Percentiles rank a stretch among this genome's conserved stretches.
phyloP scores from a whole-genome alignment of 2,797 vertebrate genomes.

The Austrolebias charrua region DNA sequence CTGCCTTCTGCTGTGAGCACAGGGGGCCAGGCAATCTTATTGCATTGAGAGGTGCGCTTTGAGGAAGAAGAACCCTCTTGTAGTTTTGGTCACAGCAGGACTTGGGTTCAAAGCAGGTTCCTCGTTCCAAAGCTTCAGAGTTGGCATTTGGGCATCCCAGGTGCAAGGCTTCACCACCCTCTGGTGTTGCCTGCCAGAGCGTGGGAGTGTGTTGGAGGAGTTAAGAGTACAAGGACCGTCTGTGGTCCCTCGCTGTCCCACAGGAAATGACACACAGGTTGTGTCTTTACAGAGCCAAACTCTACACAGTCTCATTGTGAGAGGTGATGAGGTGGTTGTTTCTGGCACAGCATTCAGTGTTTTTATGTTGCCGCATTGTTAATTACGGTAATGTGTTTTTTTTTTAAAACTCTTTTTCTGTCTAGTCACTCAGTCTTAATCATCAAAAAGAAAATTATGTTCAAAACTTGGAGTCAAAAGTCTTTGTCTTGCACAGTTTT shows the following conservation, averaged over 20 bases:
- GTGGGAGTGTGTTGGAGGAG: slow-evolving; percentile 43
- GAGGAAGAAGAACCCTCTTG: slow-evolving; percentile 66
- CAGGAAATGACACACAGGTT: slow-evolving; percentile 65
- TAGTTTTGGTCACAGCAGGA: slow-evolving; percentile 70
- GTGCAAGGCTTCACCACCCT: slow-evolving; percentile 70
- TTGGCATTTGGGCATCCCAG: slow-evolving; percentile 76
- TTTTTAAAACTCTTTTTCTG: too few relatives aligned
- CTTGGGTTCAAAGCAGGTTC: slow-evolving; percentile 69
- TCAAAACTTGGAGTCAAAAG: too few relatives aligned
- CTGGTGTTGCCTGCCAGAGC: slow-evolving; percentile 69
- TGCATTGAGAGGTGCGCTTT: slow-evolving; percentile 65
- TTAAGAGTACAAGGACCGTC: slow-evolving; percentile 47
- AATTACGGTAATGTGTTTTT: too few relatives aligned
- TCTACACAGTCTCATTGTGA: slow-evolving; percentile 36
- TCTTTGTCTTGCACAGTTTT: too few relatives aligned
- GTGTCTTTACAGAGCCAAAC: slow-evolving; percentile 53
- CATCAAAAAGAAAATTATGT: background rate
- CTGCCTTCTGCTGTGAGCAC: slow-evolving; percentile 70
- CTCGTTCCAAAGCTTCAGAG: slow-evolving; percentile 69
- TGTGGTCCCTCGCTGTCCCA: slow-evolving; percentile 63
- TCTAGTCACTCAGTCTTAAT: background rate
- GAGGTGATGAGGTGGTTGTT: slow-evolving; percentile 35
- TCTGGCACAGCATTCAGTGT: slow-evolving; percentile 15
- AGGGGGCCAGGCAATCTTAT: slow-evolving; percentile 68
- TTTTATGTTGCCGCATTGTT: slow-evolving; percentile 5